Percentiles rank a stretch among this genome's conserved stretches.
phyloP scores from a whole-genome alignment of 1,140 invertebrate genomes.

The Psilanteris sp. region DNA sequence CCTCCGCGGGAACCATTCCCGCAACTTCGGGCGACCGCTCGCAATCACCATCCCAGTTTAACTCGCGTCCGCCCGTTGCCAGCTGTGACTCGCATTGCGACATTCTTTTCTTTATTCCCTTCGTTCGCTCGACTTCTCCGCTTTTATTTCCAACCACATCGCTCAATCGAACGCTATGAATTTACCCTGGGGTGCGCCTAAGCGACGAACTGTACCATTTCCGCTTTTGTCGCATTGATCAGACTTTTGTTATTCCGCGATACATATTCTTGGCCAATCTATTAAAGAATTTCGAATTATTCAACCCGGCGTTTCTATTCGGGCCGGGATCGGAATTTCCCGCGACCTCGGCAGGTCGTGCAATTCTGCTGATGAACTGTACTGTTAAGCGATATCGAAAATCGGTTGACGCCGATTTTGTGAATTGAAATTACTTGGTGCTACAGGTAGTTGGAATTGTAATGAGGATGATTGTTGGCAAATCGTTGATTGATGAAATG shows the following conservation, averaged over 20 bases:
- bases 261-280: conserved; percentile 30
- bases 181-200: conserved; percentile 24
- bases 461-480: too few relatives aligned
- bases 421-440: too few relatives aligned
- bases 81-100: conserved; percentile 50
- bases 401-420: too few relatives aligned
- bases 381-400: too few relatives aligned
- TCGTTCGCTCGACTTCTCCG: neutral
- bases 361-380: too few relatives aligned
- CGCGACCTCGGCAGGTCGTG: too few relatives aligned
- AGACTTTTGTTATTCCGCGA: conserved; percentile 47
- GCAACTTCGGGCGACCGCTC: too few relatives aligned
- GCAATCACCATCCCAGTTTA: conserved; percentile 37
- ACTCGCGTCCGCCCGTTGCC: conserved; percentile 48
- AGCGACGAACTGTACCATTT: conserved; percentile 24
- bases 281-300: conserved; percentile 14
- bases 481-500: too few relatives aligned
- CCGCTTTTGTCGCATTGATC: conserved; percentile 22
- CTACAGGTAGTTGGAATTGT: too few relatives aligned
- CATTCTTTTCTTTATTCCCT: conserved; percentile 45
- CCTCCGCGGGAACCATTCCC: conserved; percentile 39
- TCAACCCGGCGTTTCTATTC: conserved; percentile 3
- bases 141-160: conserved; percentile 45
- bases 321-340: too few relatives aligned
- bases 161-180: conserved; percentile 58